Evolutionary conservation across 2,797 vertebrate species (phyloP).

Genomic region (Acipenser oxyrinchus): DNA sequence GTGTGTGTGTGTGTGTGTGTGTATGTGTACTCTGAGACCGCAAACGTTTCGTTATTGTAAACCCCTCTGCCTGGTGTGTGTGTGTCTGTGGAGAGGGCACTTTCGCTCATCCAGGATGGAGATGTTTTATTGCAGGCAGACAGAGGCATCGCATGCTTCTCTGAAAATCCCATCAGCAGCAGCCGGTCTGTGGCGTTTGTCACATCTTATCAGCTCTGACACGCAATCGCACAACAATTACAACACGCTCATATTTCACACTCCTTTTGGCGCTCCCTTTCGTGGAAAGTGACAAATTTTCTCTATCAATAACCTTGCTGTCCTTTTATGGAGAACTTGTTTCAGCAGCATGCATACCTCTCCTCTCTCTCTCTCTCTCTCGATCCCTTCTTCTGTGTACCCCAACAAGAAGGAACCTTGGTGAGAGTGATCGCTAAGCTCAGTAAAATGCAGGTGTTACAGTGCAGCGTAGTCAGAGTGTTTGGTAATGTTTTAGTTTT

Average conservation of each 20-base stretch:
- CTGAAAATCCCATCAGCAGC: conserved; percentile 62
- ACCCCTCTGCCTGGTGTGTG: too few relatives aligned
- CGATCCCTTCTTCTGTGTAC: neutral
- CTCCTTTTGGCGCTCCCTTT: too few relatives aligned
- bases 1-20: too few relatives aligned
- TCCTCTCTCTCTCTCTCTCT: neutral
- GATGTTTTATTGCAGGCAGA: conserved; percentile 55
- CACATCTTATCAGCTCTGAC: neutral
- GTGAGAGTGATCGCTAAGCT: too few relatives aligned
- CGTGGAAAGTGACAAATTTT: neutral
- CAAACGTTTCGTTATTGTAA: too few relatives aligned
- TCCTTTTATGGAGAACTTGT: neutral
- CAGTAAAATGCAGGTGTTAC: too few relatives aligned
- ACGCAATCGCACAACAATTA: neutral
- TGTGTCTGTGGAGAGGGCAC: conserved; percentile 2
- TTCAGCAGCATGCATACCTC: neutral
- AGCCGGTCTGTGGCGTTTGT: conserved; percentile 50
- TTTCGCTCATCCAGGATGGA: conserved; percentile 36
- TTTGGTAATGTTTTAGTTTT: too few relatives aligned
- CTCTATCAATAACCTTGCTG: conserved; percentile 20
- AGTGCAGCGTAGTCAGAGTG: too few relatives aligned
- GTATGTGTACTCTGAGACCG: too few relatives aligned
- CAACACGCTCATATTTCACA: conserved; percentile 13
- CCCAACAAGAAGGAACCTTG: neutral
- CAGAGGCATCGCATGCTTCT: conserved; percentile 57